Percentiles rank a stretch among this genome's conserved stretches.
Evolutionary conservation across 2,888 invertebrate genomes (phyloP).

Genomic region (Leptothorax acervorum): DNA sequence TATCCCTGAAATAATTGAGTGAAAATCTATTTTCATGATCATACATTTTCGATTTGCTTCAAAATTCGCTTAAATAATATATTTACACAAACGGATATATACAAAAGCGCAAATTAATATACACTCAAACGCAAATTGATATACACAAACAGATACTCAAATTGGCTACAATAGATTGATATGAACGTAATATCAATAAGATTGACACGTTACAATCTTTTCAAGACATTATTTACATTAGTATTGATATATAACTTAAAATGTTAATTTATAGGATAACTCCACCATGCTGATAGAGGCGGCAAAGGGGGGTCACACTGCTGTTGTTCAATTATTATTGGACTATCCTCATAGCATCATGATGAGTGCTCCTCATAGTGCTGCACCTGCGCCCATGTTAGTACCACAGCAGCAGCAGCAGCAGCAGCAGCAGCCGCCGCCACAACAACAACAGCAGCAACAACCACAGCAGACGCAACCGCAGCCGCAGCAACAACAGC

Average conservation of each 20-base stretch:
- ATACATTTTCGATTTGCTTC: not conserved
- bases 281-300: slow-evolving; percentile 99
- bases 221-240: not conserved
- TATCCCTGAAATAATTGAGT: not conserved
- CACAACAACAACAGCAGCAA: slow-evolving; percentile 75
- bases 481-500: slow-evolving; percentile 72
- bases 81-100: too few relatives aligned
- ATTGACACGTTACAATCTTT: not conserved
- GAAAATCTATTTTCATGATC: not conserved
- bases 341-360: slow-evolving; percentile 96
- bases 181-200: not conserved
- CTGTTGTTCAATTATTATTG: slow-evolving; percentile 96
- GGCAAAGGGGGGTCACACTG: slow-evolving; percentile 98
- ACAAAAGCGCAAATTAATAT: too few relatives aligned
- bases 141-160: not conserved
- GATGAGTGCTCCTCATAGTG: slow-evolving; percentile 87
- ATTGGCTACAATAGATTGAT: not conserved
- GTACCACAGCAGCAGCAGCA: slow-evolving; percentile 78
- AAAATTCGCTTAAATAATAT: not conserved
- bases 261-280: slow-evolving; percentile 90
- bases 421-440: slow-evolving; percentile 73
- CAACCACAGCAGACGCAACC: slow-evolving; percentile 75
- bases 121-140: too few relatives aligned
- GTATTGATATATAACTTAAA: not conserved
- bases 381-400: slow-evolving; percentile 78